Base-by-base conservation (phyloP, 2,113 vertebrate species). In the Genyomyrus donnyi region DNA sequence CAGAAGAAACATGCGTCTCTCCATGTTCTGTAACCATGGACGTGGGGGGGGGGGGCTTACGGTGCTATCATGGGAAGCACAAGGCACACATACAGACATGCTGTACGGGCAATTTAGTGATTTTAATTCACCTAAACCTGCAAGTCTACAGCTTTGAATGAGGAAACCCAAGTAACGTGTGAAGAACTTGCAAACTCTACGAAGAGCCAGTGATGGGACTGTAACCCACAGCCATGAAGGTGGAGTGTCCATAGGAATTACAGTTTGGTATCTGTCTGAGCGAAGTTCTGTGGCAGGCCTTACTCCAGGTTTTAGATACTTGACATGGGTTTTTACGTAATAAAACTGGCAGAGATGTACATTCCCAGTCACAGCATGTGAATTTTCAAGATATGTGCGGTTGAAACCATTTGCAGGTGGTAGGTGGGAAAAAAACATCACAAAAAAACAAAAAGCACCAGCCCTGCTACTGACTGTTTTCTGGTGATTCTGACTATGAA, bases 401-500 rank as follows among this genome's bases (percentile, higher is more conserved):
- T 11, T 66, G 24, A 27, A 66, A 27, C 62, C n/a, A 66, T 27
- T 66, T 56, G 62, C 80, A 27, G 50, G 39, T 62, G 53, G 39
- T 58, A 89, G 84, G 52, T 88, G 24, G 85, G 45, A 66, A 66
- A 88, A 88, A 91, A 85, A 87, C 83, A 89, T 21, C 17, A 52
- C 0, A 17, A 52, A 52, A 17, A 56, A 21, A 21, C 15, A 21
- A 21, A 56, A 21, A 56, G 19, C 83, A 21, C 58, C 86, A 31
- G 48, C 90, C 91, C 74, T 56, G 50, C 91, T 92, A 91, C 91
- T 90, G 91, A 93, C 92, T 90, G 53, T 48, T 89, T 90, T 77
- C 86, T 90, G 92, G 93, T 92, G 92, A 91, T 93, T 92, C 89
- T 92, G 91, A 87, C 91, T 89, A 90, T 70, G 88, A 89, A 91